Percentiles rank a stretch among this genome's conserved stretches.
These are phyloP conservation scores for Charina bottae DNA, from an alignment of 2,113 vertebrate genomes.

Conservation along the genomic window DNA sequence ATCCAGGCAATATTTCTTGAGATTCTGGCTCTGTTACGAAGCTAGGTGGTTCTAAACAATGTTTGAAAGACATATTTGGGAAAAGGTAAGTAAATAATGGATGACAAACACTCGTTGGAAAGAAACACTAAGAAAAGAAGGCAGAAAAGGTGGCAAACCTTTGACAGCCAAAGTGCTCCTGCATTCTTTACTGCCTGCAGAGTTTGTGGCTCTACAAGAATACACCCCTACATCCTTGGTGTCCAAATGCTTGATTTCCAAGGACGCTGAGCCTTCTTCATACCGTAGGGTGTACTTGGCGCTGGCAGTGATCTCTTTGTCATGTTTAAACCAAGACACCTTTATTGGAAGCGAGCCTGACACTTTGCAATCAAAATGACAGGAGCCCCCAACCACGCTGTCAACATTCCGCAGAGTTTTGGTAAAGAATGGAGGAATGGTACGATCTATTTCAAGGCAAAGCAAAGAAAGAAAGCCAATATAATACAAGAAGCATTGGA, in stretches of 20 bases:
- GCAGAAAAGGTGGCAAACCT: slow-evolving; percentile 79
- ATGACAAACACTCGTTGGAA: slow-evolving; percentile 10
- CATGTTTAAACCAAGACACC: slow-evolving; percentile 92
- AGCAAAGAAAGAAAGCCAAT: slow-evolving; percentile 65
- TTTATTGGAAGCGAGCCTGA: slow-evolving; percentile 95
- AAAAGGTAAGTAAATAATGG: slow-evolving; percentile 56
- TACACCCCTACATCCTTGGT: slow-evolving; percentile 89
- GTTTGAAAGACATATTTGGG: slow-evolving; percentile 70
- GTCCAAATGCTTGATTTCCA: slow-evolving; percentile 85
- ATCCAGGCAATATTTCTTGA: slow-evolving; percentile 87
- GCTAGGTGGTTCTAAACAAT: slow-evolving; percentile 88
- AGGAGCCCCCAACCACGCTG: slow-evolving; percentile 77
- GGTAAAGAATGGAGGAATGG: slow-evolving; percentile 91
- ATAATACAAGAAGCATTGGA: slow-evolving; percentile 14
- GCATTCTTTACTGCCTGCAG: slow-evolving; percentile 91
- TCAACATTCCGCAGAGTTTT: slow-evolving; percentile 90
- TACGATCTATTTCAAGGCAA: slow-evolving; percentile 86
- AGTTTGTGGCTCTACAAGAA: slow-evolving; percentile 90
- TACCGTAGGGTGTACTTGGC: slow-evolving; percentile 83
- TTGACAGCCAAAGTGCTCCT: slow-evolving; percentile 91
- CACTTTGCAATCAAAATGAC: slow-evolving; percentile 90
- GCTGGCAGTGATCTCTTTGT: slow-evolving; percentile 80
- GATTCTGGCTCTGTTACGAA: slow-evolving; percentile 84
- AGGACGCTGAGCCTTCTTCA: slow-evolving; percentile 85
- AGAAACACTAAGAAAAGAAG: slow-evolving; percentile 28